Conservation (phyloP, 1,140 invertebrate genomes). For the Achatina immaculata region DNA sequence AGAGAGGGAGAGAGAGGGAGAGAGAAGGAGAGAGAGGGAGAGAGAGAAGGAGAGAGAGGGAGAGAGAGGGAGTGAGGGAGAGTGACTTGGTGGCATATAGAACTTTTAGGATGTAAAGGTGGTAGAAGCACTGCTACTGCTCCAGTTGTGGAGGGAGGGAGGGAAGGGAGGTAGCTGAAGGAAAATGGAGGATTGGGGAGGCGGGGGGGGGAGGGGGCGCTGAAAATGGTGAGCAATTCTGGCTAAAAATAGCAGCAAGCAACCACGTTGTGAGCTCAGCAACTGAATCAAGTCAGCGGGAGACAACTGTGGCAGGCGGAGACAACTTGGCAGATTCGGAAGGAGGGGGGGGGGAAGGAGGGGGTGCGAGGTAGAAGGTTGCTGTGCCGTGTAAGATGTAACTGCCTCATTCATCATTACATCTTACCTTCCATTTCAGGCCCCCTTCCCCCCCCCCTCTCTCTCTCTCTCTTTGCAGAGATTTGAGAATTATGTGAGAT, state of each 20-base stretch:
- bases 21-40: constrained; percentile 8
- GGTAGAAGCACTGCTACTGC: too few relatives aligned
- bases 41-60: background rate
- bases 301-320: background rate
- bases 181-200: background rate
- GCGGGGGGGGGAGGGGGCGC: background rate
- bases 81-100: background rate
- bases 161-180: background rate
- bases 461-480: too few relatives aligned
- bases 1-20: constrained; percentile 1
- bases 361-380: too few relatives aligned
- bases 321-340: constrained; percentile 7
- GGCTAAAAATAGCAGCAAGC: constrained; percentile 8
- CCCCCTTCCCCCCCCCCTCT: too few relatives aligned
- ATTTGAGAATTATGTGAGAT: too few relatives aligned
- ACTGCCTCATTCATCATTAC: background rate
- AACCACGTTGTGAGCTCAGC: background rate
- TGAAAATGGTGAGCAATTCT: background rate
- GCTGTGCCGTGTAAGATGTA: background rate
- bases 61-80: background rate
- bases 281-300: constrained; percentile 13
- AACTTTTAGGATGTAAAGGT: too few relatives aligned
- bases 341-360: too few relatives aligned
- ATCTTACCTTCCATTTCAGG: too few relatives aligned
- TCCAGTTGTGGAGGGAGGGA: too few relatives aligned